These are phyloP conservation scores for Orientallactaga sibirica DNA, from an alignment of 2,797 vertebrate species.

Conservation along the genomic window DNA sequence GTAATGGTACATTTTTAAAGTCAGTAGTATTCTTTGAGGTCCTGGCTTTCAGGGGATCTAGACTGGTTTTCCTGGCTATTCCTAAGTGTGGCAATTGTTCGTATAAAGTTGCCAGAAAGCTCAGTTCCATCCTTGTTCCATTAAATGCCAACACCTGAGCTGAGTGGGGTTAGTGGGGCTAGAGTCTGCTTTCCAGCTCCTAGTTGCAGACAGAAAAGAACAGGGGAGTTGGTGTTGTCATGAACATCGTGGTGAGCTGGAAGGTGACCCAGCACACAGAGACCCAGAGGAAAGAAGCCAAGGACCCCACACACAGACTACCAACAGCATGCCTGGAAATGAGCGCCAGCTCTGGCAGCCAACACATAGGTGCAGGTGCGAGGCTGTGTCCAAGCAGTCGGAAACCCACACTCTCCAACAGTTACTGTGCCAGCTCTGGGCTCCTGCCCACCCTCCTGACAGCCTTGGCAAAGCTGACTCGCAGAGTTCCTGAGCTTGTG, in stretches of 20 bases:
- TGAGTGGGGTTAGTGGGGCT: background rate
- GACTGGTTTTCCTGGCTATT: conserved; percentile 14
- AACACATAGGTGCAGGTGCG: background rate
- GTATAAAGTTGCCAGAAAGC: conserved; percentile 12
- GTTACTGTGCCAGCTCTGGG: background rate
- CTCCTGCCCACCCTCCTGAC: background rate
- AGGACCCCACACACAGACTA: background rate
- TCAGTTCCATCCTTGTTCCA: background rate
- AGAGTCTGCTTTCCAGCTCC: background rate
- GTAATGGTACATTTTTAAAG: background rate
- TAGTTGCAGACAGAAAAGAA: conserved; percentile 21
- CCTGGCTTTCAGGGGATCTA: conserved; percentile 3
- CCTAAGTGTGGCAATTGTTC: background rate
- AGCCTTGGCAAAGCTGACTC: background rate
- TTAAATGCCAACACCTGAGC: background rate
- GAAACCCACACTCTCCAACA: rapidly evolving
- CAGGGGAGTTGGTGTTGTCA: background rate
- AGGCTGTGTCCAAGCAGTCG: rapidly evolving
- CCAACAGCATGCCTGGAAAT: background rate
- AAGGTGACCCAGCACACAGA: background rate
- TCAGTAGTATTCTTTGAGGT: background rate
- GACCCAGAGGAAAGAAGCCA: background rate
- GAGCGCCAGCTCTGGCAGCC: background rate
- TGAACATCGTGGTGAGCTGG: background rate
- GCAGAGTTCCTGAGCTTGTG: background rate